Percentiles rank a stretch among this genome's conserved stretches.
phyloP scores from a whole-genome alignment of 2,113 vertebrate genomes.

The Tragelaphus strepsiceros region DNA sequence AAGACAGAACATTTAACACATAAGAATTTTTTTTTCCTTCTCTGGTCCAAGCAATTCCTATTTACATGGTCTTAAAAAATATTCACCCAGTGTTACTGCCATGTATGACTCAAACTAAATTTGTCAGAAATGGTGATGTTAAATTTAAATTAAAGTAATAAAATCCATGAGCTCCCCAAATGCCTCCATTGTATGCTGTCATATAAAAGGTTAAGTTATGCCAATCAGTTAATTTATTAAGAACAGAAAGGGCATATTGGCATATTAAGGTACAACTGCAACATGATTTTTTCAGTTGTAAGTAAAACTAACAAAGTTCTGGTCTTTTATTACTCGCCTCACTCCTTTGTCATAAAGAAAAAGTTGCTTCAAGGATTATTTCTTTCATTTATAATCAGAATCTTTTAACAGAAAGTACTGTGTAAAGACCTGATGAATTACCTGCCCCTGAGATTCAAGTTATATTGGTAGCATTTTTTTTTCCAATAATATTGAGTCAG shows the following conservation, averaged over 20 bases:
- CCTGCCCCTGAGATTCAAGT: not conserved
- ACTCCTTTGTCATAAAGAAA: slow-evolving; percentile 4
- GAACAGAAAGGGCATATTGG: not conserved
- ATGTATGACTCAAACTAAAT: not conserved
- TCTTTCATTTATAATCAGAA: not conserved
- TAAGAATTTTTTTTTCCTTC: not conserved
- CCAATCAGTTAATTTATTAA: slow-evolving; percentile 41
- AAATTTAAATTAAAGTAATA: not conserved
- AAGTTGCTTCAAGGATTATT: not conserved
- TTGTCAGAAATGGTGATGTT: not conserved
- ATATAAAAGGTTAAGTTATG: slow-evolving; percentile 42
- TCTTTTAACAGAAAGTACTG: not conserved
- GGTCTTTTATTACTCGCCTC: not conserved
- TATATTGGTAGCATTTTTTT: not conserved
- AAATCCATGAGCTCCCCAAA: not conserved
- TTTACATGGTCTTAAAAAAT: not conserved
- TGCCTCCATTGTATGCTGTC: not conserved
- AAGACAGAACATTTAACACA: not conserved
- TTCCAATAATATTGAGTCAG: not conserved
- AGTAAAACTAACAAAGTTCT: slow-evolving; percentile 28
- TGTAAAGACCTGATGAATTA: not conserved
- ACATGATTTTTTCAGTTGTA: not conserved
- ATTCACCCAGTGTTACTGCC: not conserved
- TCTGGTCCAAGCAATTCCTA: not conserved
- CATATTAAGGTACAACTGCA: slow-evolving; percentile 9